Conservation (phyloP, 1,140 invertebrate species). For the Drosophila grimshawi region DNA sequence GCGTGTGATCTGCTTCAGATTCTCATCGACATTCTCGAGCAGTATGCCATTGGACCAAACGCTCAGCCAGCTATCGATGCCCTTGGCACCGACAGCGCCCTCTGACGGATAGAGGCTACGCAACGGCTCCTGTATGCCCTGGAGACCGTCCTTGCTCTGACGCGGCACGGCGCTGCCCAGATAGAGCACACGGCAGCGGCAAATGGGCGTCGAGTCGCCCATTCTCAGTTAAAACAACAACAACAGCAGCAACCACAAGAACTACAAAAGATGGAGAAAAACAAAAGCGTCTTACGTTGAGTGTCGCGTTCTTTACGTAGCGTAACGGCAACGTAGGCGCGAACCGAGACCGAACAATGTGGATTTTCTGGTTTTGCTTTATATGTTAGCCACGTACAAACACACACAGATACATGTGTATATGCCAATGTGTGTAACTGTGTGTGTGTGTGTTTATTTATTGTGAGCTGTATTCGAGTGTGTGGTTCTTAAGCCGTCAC, state of each 20-base stretch:
- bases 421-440: constrained; percentile 15
- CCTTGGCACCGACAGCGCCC: constrained; percentile 93
- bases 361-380: constrained; percentile 84
- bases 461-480: constrained; percentile 44
- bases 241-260: constrained; percentile 5
- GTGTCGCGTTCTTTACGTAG: constrained; percentile 30
- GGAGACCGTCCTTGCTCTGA: constrained; percentile 98
- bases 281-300: constrained; percentile 46
- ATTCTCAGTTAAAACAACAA: constrained; percentile 41
- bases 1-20: constrained; percentile 96
- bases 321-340: constrained; percentile 38
- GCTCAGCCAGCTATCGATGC: constrained; percentile 98
- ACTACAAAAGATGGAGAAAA: constrained; percentile 6
- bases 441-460: constrained; percentile 35
- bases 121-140: constrained; percentile 98
- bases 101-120: constrained; percentile 95
- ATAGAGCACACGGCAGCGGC: constrained; percentile 98
- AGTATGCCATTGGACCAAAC: constrained; percentile 98
- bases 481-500: constrained; percentile 61
- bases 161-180: constrained; percentile 98
- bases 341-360: constrained; percentile 65
- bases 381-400: constrained; percentile 64
- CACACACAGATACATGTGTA: constrained; percentile 24
- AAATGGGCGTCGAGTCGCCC: constrained; percentile 94
- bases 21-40: constrained; percentile 98